Evolutionary conservation across 2,113 vertebrate genomes (phyloP), one percentile per base, ranked within the genome.

Genomic region (Pterocles orientalis): DNA sequence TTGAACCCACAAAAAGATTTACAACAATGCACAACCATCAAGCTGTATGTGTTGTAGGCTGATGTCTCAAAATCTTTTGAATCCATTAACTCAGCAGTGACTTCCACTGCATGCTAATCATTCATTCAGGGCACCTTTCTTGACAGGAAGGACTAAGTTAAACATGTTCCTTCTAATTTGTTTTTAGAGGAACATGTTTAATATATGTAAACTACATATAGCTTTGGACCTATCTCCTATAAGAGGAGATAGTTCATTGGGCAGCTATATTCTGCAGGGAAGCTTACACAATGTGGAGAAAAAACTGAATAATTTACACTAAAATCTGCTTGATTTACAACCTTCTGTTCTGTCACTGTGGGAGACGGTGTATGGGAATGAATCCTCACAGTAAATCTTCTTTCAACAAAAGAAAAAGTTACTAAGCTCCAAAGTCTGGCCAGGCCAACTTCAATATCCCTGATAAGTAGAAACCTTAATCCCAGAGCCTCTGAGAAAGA

Each of bases 271-370:
- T 72, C 92, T 43, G 24, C 87, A 76, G 75, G 54, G 23, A 56
- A 60, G 29, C 56, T 76, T 86, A 68, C 24, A 70, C 75, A 92
- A 71, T 23, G 61, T 65, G 12, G 54, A 86, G 39, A 39, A 87
- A 93, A 86, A 69, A 14, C 47, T 89, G 88, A 96, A 95, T 92
- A 82, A 93, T 94, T 97, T 93, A 95, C 93, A 41, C 62, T 78
- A 64, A 92, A 90, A 92, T 84, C 68, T 92, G 66, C 60, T 71
- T 79, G 76, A 95, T 96, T 90, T 96, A 94, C 92, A 90, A 12
- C 96, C 90, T 96, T 97, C 89, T 97, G 87, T 95, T 95, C 92
- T 43, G 3, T 68, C 60, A 68, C 89, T 33, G 17, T 36, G 47
- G 78, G 61, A 91, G 84, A 79, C 12, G 48, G 26, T 7, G 62